Percentiles rank a stretch among this genome's conserved stretches.
phyloP scores from a whole-genome alignment of 2,888 invertebrate genomes.

The Polydrusus tereticollis region DNA sequence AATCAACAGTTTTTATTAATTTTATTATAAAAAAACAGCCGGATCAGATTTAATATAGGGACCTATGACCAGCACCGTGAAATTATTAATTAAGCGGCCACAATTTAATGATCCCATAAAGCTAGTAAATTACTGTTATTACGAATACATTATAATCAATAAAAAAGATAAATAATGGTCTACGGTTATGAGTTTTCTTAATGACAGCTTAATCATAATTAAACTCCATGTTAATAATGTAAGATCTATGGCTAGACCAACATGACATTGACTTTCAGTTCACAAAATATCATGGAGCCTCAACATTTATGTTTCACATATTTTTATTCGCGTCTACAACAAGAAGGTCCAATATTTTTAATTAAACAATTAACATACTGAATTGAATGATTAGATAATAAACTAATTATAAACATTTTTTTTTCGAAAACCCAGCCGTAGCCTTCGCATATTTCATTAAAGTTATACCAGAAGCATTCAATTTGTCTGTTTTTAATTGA shows the following conservation, averaged over 20 bases:
- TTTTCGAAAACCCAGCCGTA: too few species aligned
- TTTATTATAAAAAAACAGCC: neutral
- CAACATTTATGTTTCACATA: too few species aligned
- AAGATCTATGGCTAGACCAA: neutral
- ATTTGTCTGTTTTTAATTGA: slow-evolving; percentile 23
- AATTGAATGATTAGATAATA: too few species aligned
- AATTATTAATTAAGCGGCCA: neutral
- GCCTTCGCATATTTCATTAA: slow-evolving; percentile 3
- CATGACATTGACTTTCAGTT: too few species aligned
- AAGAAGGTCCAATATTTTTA: too few species aligned
- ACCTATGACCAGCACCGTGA: slow-evolving; percentile 2
- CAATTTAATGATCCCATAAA: neutral
- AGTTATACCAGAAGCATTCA: slow-evolving; percentile 13
- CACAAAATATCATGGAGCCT: too few species aligned
- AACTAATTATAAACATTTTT: too few species aligned
- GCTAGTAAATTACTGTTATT: slow-evolving; percentile 37
- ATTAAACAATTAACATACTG: neutral
- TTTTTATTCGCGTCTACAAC: too few species aligned
- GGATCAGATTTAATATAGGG: neutral
- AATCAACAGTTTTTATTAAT: neutral
- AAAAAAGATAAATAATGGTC: slow-evolving; percentile 24
- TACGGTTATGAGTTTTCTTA: neutral
- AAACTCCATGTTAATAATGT: slow-evolving; percentile 17
- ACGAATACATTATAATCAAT: slow-evolving; percentile 30
- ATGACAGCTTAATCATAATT: slow-evolving; percentile 25